A percentile compares a stretch with the other conserved stretches of the same genome.
Evolutionary conservation across 2,797 vertebrate genomes (phyloP).

Genomic region (Crocidura indochinensis): DNA sequence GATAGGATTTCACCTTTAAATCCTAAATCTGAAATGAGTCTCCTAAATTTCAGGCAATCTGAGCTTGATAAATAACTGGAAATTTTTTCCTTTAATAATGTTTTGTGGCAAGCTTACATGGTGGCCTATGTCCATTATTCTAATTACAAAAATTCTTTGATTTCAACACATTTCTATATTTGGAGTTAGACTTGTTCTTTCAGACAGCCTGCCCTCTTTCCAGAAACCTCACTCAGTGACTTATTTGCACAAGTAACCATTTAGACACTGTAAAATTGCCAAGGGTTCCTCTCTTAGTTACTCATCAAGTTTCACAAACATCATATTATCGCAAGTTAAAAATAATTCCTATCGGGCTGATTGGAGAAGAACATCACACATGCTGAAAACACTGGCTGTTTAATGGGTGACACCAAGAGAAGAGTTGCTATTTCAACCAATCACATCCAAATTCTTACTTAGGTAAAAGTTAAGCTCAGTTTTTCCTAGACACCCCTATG

Average conservation of each 20-base stretch:
- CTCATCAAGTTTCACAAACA: conserved; percentile 68
- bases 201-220: conserved; percentile 57
- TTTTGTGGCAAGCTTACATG: conserved; percentile 65
- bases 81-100: conserved; percentile 57
- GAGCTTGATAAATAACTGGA: conserved; percentile 60
- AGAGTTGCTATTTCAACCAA: conserved; percentile 7
- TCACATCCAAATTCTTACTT: conserved; percentile 33
- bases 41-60: conserved; percentile 54
- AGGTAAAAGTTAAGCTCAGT: not conserved
- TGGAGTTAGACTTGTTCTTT: conserved; percentile 66
- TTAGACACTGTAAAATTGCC: conserved; percentile 64
- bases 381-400: not conserved
- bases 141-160: conserved; percentile 67
- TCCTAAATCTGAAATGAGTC: conserved; percentile 67
- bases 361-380: conserved; percentile 47
- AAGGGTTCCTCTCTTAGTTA: conserved; percentile 63
- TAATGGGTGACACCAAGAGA: conserved; percentile 38
- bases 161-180: conserved; percentile 78
- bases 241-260: conserved; percentile 71
- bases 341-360: conserved; percentile 62
- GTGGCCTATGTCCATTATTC: conserved; percentile 68
- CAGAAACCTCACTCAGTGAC: conserved; percentile 69
- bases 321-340: conserved; percentile 60
- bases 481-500: not conserved
- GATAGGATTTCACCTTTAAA: conserved; percentile 46